A percentile compares a stretch with the other conserved stretches of the same genome.
Evolutionary conservation across 2,113 vertebrate species (phyloP).

Genomic region (Diphyllodes magnificus): DNA sequence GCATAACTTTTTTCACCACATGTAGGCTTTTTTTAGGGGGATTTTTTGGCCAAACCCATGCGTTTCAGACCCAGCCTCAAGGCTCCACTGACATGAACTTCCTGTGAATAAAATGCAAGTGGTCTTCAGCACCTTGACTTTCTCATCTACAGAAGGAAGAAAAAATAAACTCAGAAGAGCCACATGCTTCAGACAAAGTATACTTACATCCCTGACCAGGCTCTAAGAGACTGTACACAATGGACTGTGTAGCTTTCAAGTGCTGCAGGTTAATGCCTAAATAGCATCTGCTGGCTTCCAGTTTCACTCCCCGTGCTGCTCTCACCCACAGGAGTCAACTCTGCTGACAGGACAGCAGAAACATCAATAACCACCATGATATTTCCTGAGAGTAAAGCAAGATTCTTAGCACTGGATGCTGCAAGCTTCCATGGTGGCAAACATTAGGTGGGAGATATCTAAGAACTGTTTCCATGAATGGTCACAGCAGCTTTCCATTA

Average conservation of each 20-base stretch:
- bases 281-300: neutral
- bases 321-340: neutral
- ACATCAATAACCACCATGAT: neutral
- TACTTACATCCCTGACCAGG: neutral
- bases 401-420: neutral
- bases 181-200: neutral
- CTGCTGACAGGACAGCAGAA: neutral
- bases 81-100: neutral
- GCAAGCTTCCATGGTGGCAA: neutral
- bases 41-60: neutral
- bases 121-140: neutral
- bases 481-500: neutral
- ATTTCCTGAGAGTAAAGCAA: neutral
- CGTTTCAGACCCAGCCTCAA: neutral
- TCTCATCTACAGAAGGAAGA: neutral
- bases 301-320: neutral
- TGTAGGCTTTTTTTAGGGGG: neutral
- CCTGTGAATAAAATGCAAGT: neutral
- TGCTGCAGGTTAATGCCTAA: neutral
- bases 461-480: constrained; percentile 38
- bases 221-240: neutral
- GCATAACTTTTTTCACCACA: neutral
- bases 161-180: neutral
- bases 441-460: neutral
- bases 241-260: neutral